Evolutionary conservation across 2,888 invertebrate genomes (phyloP).

Genomic region (Drosophila mayaguana): DNA sequence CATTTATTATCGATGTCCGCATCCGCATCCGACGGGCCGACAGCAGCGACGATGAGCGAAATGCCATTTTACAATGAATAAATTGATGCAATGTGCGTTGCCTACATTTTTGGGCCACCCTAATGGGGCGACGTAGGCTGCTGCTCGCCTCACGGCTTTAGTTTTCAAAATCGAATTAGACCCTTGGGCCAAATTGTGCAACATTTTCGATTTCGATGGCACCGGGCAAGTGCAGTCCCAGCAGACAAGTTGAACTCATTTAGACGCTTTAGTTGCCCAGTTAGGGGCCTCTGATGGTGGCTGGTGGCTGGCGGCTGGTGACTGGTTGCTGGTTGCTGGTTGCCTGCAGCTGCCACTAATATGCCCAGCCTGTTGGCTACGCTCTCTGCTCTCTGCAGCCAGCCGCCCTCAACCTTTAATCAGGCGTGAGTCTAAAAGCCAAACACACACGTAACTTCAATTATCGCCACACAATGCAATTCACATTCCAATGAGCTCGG

Average conservation of each 20-base stretch:
- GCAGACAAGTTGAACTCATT: constrained; percentile 59
- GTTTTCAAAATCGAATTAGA: constrained; percentile 74
- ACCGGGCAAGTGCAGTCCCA: constrained; percentile 42
- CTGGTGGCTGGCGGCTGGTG: not conserved
- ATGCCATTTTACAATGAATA: constrained; percentile 60
- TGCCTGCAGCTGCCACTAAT: constrained; percentile 20
- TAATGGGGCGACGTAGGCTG: not conserved
- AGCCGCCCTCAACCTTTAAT: constrained; percentile 7
- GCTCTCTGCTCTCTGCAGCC: no score
- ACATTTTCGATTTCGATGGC: constrained; percentile 64
- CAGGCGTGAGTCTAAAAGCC: constrained; percentile 7
- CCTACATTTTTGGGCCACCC: constrained; percentile 31
- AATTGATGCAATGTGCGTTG: constrained; percentile 59
- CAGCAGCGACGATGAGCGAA: constrained; percentile 33
- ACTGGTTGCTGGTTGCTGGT: not conserved
- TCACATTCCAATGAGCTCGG: not conserved
- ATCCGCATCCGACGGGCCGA: constrained; percentile 51
- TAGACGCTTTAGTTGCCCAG: constrained; percentile 27
- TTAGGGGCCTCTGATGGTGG: constrained; percentile 8
- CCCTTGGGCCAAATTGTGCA: constrained; percentile 74
- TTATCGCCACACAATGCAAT: constrained; percentile 13
- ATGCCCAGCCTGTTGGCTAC: not conserved
- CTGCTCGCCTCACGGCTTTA: constrained; percentile 50
- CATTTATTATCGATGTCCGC: constrained; percentile 68
- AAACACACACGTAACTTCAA: constrained; percentile 14